A percentile compares a stretch with the other conserved stretches of the same genome.
Conservation (phyloP, 1,140 invertebrate genomes). For the Drosophila willistoni region DNA sequence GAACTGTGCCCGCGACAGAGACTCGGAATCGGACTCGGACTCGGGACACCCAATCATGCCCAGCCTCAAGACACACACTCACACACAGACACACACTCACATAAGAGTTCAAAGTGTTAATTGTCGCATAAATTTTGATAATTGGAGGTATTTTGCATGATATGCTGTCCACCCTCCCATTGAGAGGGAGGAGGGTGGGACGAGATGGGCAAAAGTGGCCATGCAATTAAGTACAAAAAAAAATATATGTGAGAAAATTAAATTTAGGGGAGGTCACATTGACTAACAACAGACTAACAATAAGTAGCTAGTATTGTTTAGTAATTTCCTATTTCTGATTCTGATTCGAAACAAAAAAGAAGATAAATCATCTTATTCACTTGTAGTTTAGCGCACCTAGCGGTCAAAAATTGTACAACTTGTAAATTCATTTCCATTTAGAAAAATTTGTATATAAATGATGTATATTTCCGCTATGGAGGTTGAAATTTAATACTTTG, state of each 20-base stretch:
- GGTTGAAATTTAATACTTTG: too few relatives aligned
- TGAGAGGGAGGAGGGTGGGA: too few relatives aligned
- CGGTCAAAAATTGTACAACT: too few relatives aligned
- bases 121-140: conserved; percentile 72
- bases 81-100: not conserved
- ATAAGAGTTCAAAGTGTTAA: conserved; percentile 73
- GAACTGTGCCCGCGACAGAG: not conserved
- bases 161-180: not conserved
- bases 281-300: too few relatives aligned
- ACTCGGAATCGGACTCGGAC: conserved; percentile 12
- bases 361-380: too few relatives aligned
- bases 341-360: not conserved
- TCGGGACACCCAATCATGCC: not conserved
- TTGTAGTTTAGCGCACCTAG: too few relatives aligned
- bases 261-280: not conserved
- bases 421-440: too few relatives aligned
- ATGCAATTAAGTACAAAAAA: conserved; percentile 1
- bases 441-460: too few relatives aligned
- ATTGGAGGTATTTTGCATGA: conserved; percentile 49
- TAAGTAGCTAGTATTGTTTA: too few relatives aligned
- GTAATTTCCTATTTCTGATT: not conserved
- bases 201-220: not conserved
- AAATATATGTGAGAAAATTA: not conserved
- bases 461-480: too few relatives aligned
- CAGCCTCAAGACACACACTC: conserved; percentile 16